A percentile compares a stretch with the other conserved stretches of the same genome.
phyloP scores from a whole-genome alignment of 37 sponge, comb jelly and placozoan genomes.

The Spongilla lacustris region DNA sequence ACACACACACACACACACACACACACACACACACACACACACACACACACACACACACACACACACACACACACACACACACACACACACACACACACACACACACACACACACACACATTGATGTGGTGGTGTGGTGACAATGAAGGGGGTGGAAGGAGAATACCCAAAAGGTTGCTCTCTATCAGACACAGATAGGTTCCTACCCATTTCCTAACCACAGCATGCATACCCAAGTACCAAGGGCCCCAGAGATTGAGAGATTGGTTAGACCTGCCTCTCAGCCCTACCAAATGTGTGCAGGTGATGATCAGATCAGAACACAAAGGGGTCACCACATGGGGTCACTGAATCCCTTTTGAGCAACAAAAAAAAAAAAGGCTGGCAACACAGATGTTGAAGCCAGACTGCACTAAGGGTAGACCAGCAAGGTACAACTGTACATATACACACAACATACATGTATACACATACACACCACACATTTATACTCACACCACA shows the following conservation, averaged over 20 bases:
- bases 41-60: constrained; percentile 20
- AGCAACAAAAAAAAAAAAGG: too few species aligned
- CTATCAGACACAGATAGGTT: not conserved
- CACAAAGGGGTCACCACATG: not conserved
- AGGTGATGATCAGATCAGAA: not conserved
- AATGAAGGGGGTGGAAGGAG: not conserved
- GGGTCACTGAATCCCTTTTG: not conserved
- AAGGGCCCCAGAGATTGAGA: constrained; percentile 1
- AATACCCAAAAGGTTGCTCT: not conserved
- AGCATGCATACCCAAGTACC: not conserved
- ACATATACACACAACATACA: not conserved
- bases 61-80: constrained; percentile 18
- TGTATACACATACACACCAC: not conserved
- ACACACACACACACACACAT: constrained; percentile 27
- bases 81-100: constrained; percentile 19
- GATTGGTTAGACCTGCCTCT: not conserved
- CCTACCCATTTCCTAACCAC: not conserved
- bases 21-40: constrained; percentile 21
- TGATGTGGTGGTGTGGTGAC: constrained; percentile 11
- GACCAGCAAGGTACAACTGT: not conserved
- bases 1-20: too few species aligned
- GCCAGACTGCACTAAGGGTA: not conserved
- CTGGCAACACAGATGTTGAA: not conserved
- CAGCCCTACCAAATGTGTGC: not conserved
- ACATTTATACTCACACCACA: not conserved